A percentile compares a stretch with the other conserved stretches of the same genome.
Evolutionary conservation across 2,888 invertebrate genomes (phyloP).

Genomic region (Conistra vaccinii): DNA sequence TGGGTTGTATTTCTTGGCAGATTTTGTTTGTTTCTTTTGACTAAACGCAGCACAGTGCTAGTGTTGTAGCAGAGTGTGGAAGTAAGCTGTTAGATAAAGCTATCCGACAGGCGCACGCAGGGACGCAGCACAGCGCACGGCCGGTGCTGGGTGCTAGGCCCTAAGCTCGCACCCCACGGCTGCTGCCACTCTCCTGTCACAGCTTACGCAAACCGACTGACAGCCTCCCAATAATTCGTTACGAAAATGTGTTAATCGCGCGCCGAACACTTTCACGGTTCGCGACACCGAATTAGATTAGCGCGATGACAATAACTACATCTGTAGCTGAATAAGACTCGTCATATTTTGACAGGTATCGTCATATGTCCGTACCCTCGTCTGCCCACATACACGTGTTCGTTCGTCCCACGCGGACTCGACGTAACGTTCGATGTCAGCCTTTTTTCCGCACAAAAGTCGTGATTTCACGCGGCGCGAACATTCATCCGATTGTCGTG

Average conservation of each 20-base stretch:
- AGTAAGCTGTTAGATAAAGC: slow-evolving; percentile 63
- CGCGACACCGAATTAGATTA: slow-evolving; percentile 88
- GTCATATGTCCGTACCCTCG: slow-evolving; percentile 84
- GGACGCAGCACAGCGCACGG: slow-evolving; percentile 26
- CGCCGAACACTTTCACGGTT: slow-evolving; percentile 86
- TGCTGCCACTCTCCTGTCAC: slow-evolving; percentile 89
- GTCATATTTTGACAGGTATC: slow-evolving; percentile 91
- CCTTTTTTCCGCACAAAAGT: slow-evolving; percentile 85
- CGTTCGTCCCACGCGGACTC: slow-evolving; percentile 79
- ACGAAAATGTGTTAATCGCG: slow-evolving; percentile 90
- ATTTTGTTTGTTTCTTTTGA: slow-evolving; percentile 4
- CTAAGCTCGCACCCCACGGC: slow-evolving; percentile 81
- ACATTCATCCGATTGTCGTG: slow-evolving; percentile 89
- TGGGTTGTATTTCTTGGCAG: not conserved
- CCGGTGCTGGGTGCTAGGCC: slow-evolving; percentile 62
- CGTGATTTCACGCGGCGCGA: slow-evolving; percentile 90
- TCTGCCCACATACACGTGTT: slow-evolving; percentile 90
- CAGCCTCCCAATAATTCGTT: slow-evolving; percentile 89
- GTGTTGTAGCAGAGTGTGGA: slow-evolving; percentile 11
- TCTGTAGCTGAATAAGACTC: slow-evolving; percentile 87
- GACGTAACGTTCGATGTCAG: slow-evolving; percentile 77
- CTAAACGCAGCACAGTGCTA: not conserved
- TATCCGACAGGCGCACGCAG: slow-evolving; percentile 69
- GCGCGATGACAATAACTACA: slow-evolving; percentile 87
- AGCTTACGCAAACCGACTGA: slow-evolving; percentile 89